Base-by-base conservation (phyloP, 2,888 invertebrate species). In the Macrosiphum euphorbiae region DNA sequence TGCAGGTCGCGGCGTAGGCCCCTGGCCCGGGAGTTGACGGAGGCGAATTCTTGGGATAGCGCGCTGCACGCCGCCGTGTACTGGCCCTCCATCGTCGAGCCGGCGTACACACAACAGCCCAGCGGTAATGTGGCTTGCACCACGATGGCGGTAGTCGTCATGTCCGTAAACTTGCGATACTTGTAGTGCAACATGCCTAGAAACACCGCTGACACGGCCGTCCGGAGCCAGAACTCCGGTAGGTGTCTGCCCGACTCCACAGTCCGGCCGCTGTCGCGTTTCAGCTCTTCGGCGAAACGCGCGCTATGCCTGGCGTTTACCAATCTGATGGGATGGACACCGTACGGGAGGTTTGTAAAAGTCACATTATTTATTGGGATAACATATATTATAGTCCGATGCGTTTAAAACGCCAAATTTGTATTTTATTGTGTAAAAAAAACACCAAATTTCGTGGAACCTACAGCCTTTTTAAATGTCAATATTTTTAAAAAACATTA, bases 241-340 rank as follows among this genome's bases (percentile, higher is more conserved):
- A 89, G 47, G 55, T n/a, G 7, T n/a, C 88, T 26, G 52, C 92
- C 89, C 35, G 89, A 92, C 47, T 92, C 92, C 84, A 92, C 84
- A 5, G 88, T 92, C 55, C 55, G 84, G 44, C 47, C 84, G 89
- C 44, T 55, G 84, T 20, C 35, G 3, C 24, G 3, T 8, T n/a
- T 26, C 55, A 92, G 89, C 16, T 84, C 88, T 58, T 92, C 41
- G 11, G 84, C 44, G 35, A 92, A 92, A 44, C 55, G 11, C 10
- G 1, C 26, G n/a, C n/a, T 55, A 28, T 41, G 52, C 3, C 28
- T 16, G n/a, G 26, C 26, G 55, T 41, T 89, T 13, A 26, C 1
- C 44, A 84, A 58, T 47, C 92, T 92, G 67, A 41, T 44, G 50
- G 24, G 13, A 50, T 26, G n/a, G 13, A 35, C 50, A 35, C 58